phyloP scores from a whole-genome alignment of 2,113 vertebrate species.

The Rhombomys opimus region DNA sequence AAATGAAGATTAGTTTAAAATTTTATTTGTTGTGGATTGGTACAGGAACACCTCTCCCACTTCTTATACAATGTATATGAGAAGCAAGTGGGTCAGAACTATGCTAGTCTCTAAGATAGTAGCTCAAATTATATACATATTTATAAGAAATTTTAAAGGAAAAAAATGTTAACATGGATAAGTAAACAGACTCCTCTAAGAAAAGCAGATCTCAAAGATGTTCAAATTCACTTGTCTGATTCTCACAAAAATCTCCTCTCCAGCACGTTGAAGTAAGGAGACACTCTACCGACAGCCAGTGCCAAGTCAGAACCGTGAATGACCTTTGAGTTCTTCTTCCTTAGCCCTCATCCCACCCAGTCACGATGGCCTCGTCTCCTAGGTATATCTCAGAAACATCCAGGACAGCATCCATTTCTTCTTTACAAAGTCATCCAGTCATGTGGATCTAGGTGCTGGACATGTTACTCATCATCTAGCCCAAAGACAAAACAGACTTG shows the following conservation, averaged over 20 bases:
- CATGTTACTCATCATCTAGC: background rate
- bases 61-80: conserved; percentile 10
- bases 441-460: background rate
- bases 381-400: background rate
- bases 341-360: background rate
- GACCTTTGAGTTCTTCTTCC: background rate
- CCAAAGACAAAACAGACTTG: background rate
- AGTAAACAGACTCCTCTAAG: background rate
- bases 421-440: background rate
- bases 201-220: conserved; percentile 17
- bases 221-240: background rate
- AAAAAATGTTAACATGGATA: background rate
- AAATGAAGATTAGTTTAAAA: background rate
- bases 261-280: background rate
- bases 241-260: background rate
- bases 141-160: background rate
- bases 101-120: background rate
- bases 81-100: background rate
- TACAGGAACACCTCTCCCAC: background rate
- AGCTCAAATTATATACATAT: background rate
- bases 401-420: background rate
- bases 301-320: background rate
- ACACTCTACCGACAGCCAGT: background rate
- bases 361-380: background rate
- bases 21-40: background rate